phyloP scores from a whole-genome alignment of 2,888 invertebrate genomes.

The Lepidochrysops patricia region DNA sequence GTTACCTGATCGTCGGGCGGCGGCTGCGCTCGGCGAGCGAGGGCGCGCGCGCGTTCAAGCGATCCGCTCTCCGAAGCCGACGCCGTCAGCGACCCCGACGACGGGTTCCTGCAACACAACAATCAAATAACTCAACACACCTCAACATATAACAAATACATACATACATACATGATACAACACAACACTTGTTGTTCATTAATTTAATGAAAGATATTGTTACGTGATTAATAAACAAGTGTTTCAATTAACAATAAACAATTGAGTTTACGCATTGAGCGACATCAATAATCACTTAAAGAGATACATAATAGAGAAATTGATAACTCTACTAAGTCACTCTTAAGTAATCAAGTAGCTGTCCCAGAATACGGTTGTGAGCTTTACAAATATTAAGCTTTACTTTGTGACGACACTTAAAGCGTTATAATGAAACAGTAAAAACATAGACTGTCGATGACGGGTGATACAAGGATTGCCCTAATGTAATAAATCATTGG shows the following conservation, averaged over 20 bases:
- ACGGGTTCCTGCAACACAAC: constrained; percentile 86
- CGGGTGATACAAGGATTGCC: background rate
- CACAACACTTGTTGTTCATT: too few relatives aligned
- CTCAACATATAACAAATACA: background rate
- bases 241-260: too few relatives aligned
- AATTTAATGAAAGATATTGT: too few relatives aligned
- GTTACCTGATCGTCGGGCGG: constrained; percentile 47
- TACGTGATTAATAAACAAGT: too few relatives aligned
- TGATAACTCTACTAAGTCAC: too few relatives aligned
- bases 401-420: background rate
- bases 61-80: constrained; percentile 91
- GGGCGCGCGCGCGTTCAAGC: constrained; percentile 86
- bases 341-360: too few relatives aligned
- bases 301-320: too few relatives aligned
- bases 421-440: background rate
- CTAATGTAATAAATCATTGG: too few relatives aligned
- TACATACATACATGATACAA: background rate
- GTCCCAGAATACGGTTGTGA: too few relatives aligned
- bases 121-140: background rate
- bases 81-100: constrained; percentile 86
- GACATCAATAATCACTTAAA: too few relatives aligned
- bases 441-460: background rate
- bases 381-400: background rate
- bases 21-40: constrained; percentile 76
- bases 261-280: too few relatives aligned